Conservation (phyloP, 2,888 invertebrate species). For the Electrophaes corylata region DNA sequence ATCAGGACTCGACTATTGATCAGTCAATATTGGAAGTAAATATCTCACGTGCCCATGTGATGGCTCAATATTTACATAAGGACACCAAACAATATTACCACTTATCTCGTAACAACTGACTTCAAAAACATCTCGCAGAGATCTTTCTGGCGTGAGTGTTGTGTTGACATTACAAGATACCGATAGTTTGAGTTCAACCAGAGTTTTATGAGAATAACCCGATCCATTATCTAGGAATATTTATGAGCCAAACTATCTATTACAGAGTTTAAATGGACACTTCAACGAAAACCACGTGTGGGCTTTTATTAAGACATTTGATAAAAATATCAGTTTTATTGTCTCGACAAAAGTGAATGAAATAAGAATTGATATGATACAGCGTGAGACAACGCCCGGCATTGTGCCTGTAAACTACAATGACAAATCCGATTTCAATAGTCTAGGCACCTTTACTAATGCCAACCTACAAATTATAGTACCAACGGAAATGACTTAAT, state of each 20-base stretch:
- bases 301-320: conserved; percentile 50
- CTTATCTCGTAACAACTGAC: conserved; percentile 78
- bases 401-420: conserved; percentile 28
- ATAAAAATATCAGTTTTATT: conserved; percentile 41
- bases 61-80: conserved; percentile 76
- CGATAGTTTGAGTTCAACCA: conserved; percentile 59
- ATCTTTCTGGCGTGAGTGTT: conserved; percentile 54
- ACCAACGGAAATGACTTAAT: conserved; percentile 56
- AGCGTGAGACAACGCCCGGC: conserved; percentile 18
- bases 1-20: conserved; percentile 70
- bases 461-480: conserved; percentile 38
- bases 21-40: conserved; percentile 77
- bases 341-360: conserved; percentile 26
- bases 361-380: conserved; percentile 30
- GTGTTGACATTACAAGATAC: conserved; percentile 67
- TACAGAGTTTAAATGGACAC: conserved; percentile 56
- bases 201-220: conserved; percentile 62
- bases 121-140: conserved; percentile 69
- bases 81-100: conserved; percentile 80
- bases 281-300: conserved; percentile 53
- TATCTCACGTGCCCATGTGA: conserved; percentile 78
- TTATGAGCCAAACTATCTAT: conserved; percentile 62
- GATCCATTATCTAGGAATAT: conserved; percentile 60
- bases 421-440: conserved; percentile 32
- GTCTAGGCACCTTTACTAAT: conserved; percentile 28